Conservation (phyloP, 2,113 vertebrate species). For the Istiophorus platypterus region DNA sequence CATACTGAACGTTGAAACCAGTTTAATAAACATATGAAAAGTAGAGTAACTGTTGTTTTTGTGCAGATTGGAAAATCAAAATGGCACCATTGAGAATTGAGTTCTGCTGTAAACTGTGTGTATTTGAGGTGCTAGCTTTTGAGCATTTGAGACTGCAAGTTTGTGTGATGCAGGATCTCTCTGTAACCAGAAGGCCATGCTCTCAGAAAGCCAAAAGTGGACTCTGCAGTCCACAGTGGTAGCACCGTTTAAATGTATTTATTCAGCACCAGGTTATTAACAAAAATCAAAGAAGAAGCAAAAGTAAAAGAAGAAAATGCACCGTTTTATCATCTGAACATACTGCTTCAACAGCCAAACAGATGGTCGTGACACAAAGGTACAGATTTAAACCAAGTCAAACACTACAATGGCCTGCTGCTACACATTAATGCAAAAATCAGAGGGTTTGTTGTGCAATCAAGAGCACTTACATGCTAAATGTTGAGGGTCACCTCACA, state of each 20-base stretch:
- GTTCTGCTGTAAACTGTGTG: slow-evolving; percentile 85
- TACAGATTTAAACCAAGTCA: slow-evolving; percentile 70
- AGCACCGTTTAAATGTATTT: slow-evolving; percentile 84
- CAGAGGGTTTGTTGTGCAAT: slow-evolving; percentile 64
- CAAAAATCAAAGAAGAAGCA: slow-evolving; percentile 54
- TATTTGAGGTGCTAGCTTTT: slow-evolving; percentile 81
- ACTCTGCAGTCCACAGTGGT: slow-evolving; percentile 78
- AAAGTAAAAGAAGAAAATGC: slow-evolving; percentile 68
- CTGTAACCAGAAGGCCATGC: slow-evolving; percentile 72
- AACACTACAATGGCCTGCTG: slow-evolving; percentile 69
- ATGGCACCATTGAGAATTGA: slow-evolving; percentile 82
- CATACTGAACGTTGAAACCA: slow-evolving; percentile 56
- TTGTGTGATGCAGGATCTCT: slow-evolving; percentile 70
- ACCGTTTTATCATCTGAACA: slow-evolving; percentile 72
- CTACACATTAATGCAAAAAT: slow-evolving; percentile 79
- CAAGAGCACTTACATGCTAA: slow-evolving; percentile 80
- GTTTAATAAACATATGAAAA: slow-evolving; percentile 61
- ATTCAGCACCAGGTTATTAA: slow-evolving; percentile 85
- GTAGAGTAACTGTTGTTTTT: slow-evolving; percentile 60
- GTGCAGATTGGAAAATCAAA: slow-evolving; percentile 76
- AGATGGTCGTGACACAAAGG: slow-evolving; percentile 69
- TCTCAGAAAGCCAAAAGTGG: slow-evolving; percentile 70
- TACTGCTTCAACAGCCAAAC: slow-evolving; percentile 63
- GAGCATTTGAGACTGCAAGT: slow-evolving; percentile 73
- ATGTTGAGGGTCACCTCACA: slow-evolving; percentile 74